Percentiles rank a stretch among this genome's conserved stretches.
These are phyloP conservation scores for Sarcophaga variegata DNA, from an alignment of 2,888 invertebrate species.

Conservation along the genomic window DNA sequence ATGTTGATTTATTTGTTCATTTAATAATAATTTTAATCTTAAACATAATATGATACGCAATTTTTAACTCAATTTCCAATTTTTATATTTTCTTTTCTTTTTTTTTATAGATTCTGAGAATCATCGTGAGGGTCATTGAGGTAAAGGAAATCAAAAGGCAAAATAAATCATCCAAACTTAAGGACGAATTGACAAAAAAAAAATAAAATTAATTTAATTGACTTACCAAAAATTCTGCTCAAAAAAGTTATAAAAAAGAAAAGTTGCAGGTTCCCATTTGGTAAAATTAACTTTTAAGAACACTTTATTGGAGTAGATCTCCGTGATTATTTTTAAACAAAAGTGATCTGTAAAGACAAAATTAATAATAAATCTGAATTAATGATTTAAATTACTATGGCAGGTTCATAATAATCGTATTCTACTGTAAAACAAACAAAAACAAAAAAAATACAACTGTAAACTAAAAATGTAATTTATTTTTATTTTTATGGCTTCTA, in stretches of 20 bases:
- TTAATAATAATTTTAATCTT: no score
- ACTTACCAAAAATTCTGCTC: neutral
- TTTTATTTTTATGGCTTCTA: slow-evolving; percentile 63
- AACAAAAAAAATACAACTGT: slow-evolving; percentile 7
- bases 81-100: neutral
- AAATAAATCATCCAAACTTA: no score
- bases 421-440: slow-evolving; percentile 33
- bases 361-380: neutral
- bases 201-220: neutral
- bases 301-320: neutral
- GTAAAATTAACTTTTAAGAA: neutral
- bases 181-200: neutral
- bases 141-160: neutral
- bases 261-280: no score
- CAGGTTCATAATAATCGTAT: slow-evolving; percentile 17
- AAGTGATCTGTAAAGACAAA: neutral
- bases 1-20: no score
- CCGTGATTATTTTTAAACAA: neutral
- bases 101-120: slow-evolving; percentile 55
- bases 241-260: no score
- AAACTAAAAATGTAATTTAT: slow-evolving; percentile 60
- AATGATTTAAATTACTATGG: neutral
- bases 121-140: slow-evolving; percentile 56
- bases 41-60: no score
- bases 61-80: neutral